Evolutionary conservation across 2,113 vertebrate genomes (phyloP).

Genomic region (Danio rerio): DNA sequence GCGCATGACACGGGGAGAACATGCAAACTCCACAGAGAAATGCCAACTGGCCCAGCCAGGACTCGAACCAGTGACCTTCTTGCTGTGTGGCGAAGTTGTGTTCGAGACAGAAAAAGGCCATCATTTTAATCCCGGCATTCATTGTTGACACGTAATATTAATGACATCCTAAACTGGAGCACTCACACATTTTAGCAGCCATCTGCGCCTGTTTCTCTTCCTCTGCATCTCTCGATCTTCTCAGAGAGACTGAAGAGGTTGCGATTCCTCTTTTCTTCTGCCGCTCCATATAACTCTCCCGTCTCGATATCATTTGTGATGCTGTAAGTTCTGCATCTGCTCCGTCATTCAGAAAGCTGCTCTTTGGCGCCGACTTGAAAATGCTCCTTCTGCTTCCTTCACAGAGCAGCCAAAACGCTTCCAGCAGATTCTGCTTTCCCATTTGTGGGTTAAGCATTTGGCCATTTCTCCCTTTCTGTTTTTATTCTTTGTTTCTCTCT

Average conservation of each 20-base stretch:
- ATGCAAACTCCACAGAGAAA: no score
- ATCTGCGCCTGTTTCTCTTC: slow-evolving; percentile 44
- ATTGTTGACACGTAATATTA: slow-evolving; percentile 40
- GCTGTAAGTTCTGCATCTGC: slow-evolving; percentile 69
- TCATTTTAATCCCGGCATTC: slow-evolving; percentile 39
- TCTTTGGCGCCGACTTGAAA: slow-evolving; percentile 61
- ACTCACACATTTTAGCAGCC: slow-evolving; percentile 50
- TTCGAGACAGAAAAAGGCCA: not conserved
- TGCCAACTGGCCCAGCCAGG: no score
- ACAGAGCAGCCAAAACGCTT: slow-evolving; percentile 2
- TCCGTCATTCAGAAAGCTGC: slow-evolving; percentile 66
- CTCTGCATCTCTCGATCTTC: slow-evolving; percentile 50
- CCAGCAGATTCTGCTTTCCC: not conserved
- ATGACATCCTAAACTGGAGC: slow-evolving; percentile 51
- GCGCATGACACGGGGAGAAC: no score
- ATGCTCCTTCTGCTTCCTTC: slow-evolving; percentile 62
- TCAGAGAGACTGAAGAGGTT: not conserved
- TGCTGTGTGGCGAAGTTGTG: no score
- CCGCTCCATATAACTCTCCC: slow-evolving; percentile 53
- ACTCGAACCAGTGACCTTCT: no score
- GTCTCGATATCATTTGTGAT: slow-evolving; percentile 63
- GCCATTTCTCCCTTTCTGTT: not conserved
- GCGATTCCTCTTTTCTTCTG: slow-evolving; percentile 42
- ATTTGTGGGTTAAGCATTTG: slow-evolving; percentile 34
- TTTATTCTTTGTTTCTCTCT: not conserved